phyloP scores from a whole-genome alignment of 1,140 invertebrate genomes.

The Telenomus remus region DNA sequence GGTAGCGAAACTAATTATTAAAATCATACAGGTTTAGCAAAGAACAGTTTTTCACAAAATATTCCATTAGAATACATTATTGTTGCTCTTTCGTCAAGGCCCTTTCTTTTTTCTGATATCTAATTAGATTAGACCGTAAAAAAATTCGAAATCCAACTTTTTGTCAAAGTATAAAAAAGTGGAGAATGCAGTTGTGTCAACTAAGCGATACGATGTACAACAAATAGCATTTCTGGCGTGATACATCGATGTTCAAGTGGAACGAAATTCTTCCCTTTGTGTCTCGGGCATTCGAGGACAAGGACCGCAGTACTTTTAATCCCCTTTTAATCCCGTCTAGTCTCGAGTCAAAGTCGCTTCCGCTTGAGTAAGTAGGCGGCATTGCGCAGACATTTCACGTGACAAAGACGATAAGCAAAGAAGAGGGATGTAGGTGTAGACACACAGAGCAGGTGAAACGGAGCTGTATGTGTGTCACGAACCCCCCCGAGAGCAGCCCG shows the following conservation, averaged over 20 bases:
- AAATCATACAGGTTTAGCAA: too few relatives aligned
- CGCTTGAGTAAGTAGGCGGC: slow-evolving; percentile 47
- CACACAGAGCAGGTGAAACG: slow-evolving; percentile 35
- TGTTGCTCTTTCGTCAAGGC: too few relatives aligned
- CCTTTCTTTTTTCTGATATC: too few relatives aligned
- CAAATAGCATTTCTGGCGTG: slow-evolving; percentile 36
- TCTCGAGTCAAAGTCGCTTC: slow-evolving; percentile 55
- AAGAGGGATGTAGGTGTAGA: slow-evolving; percentile 37
- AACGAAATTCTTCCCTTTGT: slow-evolving; percentile 55
- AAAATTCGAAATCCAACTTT: too few relatives aligned
- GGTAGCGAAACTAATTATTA: too few relatives aligned
- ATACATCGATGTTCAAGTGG: slow-evolving; percentile 42
- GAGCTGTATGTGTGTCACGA: slow-evolving; percentile 8
- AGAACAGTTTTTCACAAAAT: too few relatives aligned
- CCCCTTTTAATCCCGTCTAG: slow-evolving; percentile 61
- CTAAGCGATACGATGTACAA: slow-evolving; percentile 29
- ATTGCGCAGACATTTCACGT: slow-evolving; percentile 49
- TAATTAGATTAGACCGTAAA: too few relatives aligned
- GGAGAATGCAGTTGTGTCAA: slow-evolving; percentile 29
- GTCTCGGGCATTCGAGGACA: slow-evolving; percentile 45
- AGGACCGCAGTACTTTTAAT: slow-evolving; percentile 58
- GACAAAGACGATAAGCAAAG: slow-evolving; percentile 40
- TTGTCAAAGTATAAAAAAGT: neutral
- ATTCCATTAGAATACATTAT: too few relatives aligned
- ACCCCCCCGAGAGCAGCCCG: neutral